Percentiles rank a stretch among this genome's conserved stretches.
These are phyloP conservation scores for Stenodema calcarata DNA, from an alignment of 2,888 invertebrate genomes.

Conservation along the genomic window DNA sequence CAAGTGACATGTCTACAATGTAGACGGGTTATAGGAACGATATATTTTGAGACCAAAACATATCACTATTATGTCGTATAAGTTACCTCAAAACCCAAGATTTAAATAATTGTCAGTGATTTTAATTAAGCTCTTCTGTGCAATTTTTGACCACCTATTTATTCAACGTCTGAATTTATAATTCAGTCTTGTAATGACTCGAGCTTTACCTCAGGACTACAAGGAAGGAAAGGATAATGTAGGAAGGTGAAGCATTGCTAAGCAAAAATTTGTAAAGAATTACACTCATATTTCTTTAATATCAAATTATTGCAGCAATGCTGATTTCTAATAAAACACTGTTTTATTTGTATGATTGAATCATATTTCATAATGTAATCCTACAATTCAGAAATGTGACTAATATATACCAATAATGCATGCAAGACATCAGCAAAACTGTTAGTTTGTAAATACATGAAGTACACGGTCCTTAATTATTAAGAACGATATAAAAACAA, in stretches of 20 bases:
- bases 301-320: constrained; percentile 53
- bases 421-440: constrained; percentile 58
- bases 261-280: constrained; percentile 52
- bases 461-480: constrained; percentile 57
- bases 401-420: constrained; percentile 58
- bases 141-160: too few species aligned
- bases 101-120: too few species aligned
- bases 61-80: too few species aligned
- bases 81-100: too few species aligned
- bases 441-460: constrained; percentile 58
- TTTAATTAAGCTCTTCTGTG: too few species aligned
- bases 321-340: constrained; percentile 52
- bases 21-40: too few species aligned
- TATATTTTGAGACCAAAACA: too few species aligned
- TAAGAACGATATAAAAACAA: constrained; percentile 56
- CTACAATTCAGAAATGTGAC: constrained; percentile 58
- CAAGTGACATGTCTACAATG: too few species aligned
- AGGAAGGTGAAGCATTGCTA: constrained; percentile 39
- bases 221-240: not conserved
- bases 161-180: too few species aligned
- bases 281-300: constrained; percentile 45
- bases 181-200: too few species aligned
- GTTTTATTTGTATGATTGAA: constrained; percentile 55
- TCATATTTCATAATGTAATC: constrained; percentile 57
- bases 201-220: not conserved